Evolutionary conservation across 2,888 invertebrate genomes (phyloP).

Genomic region (Ectropis crepuscularia): DNA sequence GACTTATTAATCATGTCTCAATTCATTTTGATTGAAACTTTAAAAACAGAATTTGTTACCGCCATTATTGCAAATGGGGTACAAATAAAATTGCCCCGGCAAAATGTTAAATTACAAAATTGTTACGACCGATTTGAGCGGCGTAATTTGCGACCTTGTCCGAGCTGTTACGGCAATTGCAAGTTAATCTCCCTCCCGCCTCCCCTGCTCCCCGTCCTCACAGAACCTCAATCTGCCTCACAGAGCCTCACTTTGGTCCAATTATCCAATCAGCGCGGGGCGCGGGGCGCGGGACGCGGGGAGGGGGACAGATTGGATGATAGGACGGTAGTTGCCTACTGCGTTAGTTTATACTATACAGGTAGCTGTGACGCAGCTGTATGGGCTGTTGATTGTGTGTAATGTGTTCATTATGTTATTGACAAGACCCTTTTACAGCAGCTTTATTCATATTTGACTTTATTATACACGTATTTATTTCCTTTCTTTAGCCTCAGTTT

Average conservation of each 20-base stretch:
- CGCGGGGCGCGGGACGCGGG: too few relatives aligned
- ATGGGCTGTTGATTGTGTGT: too few relatives aligned
- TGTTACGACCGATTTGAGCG: background rate
- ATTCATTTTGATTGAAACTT: too few relatives aligned
- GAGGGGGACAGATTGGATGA: conserved; percentile 17
- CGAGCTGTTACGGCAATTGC: conserved; percentile 5
- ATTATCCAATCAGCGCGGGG: conserved; percentile 21
- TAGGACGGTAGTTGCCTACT: background rate
- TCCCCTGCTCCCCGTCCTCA: too few relatives aligned
- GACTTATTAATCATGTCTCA: too few relatives aligned
- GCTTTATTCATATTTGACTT: too few relatives aligned
- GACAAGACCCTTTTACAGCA: too few relatives aligned
- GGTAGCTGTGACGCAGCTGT: too few relatives aligned
- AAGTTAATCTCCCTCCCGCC: conserved; percentile 4
- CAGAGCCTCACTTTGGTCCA: background rate
- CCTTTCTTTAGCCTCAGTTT: too few relatives aligned
- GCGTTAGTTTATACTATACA: too few relatives aligned
- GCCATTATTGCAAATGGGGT: background rate
- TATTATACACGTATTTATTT: too few relatives aligned
- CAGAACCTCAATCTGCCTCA: background rate
- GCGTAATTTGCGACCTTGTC: conserved; percentile 1
- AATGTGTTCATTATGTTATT: too few relatives aligned
- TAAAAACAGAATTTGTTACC: background rate
- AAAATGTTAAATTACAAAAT: background rate
- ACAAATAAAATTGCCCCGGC: background rate